Evolutionary conservation across 2,888 invertebrate genomes (phyloP).

Genomic region (Perizoma affinitatum): DNA sequence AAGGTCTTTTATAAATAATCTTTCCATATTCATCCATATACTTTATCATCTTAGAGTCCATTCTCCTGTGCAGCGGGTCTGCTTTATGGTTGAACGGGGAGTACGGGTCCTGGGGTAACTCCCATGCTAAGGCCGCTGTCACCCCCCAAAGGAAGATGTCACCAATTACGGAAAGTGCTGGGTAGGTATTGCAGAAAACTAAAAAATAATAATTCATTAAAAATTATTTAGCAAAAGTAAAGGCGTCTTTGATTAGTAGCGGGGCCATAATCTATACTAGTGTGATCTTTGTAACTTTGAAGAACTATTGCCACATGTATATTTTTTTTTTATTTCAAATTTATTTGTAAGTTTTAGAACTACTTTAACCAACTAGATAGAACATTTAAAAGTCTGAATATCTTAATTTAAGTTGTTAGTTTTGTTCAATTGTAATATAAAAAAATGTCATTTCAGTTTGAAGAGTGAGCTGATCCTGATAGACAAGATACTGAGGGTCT

Average conservation of each 20-base stretch:
- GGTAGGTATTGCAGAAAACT: constrained; percentile 87
- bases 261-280: no score
- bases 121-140: constrained; percentile 91
- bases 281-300: no score
- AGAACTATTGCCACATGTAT: no score
- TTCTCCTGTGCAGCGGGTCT: constrained; percentile 73
- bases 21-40: constrained; percentile 68
- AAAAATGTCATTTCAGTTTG: neutral
- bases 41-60: constrained; percentile 67
- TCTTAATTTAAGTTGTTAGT: no score
- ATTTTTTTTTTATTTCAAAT: no score
- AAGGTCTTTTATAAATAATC: constrained; percentile 63
- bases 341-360: no score
- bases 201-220: constrained; percentile 36
- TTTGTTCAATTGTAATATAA: neutral
- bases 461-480: constrained; percentile 8
- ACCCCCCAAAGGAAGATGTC: constrained; percentile 87
- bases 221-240: neutral
- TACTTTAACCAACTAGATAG: no score
- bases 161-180: constrained; percentile 76
- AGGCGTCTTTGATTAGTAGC: no score
- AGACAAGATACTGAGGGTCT: constrained; percentile 7
- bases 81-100: constrained; percentile 74
- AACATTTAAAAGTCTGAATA: no score
- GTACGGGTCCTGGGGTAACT: constrained; percentile 87